These are phyloP conservation scores for Noctua janthe DNA, from an alignment of 2,888 invertebrate genomes.

Conservation along the genomic window DNA sequence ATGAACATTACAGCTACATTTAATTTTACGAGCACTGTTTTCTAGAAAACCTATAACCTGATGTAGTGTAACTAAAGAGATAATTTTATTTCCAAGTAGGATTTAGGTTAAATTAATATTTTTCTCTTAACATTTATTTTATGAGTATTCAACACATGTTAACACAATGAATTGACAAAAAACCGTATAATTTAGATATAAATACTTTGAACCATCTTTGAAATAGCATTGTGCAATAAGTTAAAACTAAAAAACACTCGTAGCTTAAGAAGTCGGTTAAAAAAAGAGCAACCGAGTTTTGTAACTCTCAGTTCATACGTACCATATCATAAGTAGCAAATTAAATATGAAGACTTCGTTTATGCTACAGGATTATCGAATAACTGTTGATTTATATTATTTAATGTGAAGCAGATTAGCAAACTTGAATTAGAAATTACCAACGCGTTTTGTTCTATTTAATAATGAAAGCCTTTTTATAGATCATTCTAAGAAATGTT, in stretches of 20 bases:
- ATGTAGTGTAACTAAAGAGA: background rate
- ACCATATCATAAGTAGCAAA: background rate
- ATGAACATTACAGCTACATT: background rate
- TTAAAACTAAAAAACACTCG: constrained; percentile 33
- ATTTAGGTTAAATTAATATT: background rate
- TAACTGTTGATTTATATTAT: background rate
- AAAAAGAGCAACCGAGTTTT: constrained; percentile 13
- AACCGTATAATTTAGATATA: background rate
- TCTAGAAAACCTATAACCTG: background rate
- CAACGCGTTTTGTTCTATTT: background rate
- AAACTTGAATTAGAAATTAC: background rate
- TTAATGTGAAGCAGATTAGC: background rate
- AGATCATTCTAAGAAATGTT: background rate
- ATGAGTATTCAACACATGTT: background rate
- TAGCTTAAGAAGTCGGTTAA: background rate
- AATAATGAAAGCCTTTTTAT: background rate
- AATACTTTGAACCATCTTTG: background rate
- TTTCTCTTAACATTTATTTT: background rate
- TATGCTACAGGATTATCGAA: constrained; percentile 2
- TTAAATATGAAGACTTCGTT: constrained; percentile 9
- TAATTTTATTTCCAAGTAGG: background rate
- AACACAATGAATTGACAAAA: background rate
- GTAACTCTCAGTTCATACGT: constrained; percentile 3
- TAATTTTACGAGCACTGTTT: background rate
- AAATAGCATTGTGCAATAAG: constrained; percentile 46